Percentiles rank a stretch among this genome's conserved stretches.
phyloP scores from a whole-genome alignment of 2,113 vertebrate genomes.

The Mirounga angustirostris region DNA sequence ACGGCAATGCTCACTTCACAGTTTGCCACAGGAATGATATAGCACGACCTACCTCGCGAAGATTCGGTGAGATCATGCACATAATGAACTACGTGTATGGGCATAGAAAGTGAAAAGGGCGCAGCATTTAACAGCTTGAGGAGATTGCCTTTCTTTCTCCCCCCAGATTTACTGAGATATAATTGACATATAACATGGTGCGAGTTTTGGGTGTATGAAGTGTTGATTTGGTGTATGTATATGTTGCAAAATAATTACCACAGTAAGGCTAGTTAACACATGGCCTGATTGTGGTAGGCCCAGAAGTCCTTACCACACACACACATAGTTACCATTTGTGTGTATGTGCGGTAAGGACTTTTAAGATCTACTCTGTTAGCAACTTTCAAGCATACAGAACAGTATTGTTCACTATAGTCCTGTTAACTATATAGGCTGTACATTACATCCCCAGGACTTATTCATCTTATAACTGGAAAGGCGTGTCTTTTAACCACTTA shows the following conservation, averaged over 20 bases:
- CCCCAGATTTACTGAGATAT: background rate
- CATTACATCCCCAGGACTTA: background rate
- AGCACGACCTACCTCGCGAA: fast-evolving
- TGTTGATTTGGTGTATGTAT: background rate
- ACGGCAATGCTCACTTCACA: background rate
- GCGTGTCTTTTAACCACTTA: background rate
- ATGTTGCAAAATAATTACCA: background rate
- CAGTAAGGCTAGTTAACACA: background rate
- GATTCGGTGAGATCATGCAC: background rate
- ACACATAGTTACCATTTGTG: too few species aligned
- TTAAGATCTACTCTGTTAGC: background rate
- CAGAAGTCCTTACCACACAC: too few species aligned
- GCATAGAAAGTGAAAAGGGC: background rate
- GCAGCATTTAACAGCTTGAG: background rate
- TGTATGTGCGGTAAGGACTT: background rate
- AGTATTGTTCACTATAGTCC: background rate
- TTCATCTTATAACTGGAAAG: background rate
- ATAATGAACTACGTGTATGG: background rate
- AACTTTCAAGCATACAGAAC: background rate
- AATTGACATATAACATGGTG: background rate
- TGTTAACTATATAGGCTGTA: background rate
- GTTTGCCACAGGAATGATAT: background rate
- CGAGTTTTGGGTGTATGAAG: background rate
- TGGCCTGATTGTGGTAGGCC: background rate
- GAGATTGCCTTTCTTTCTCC: background rate